phyloP scores from a whole-genome alignment of 2,113 vertebrate genomes.

The Mellivora capensis region DNA sequence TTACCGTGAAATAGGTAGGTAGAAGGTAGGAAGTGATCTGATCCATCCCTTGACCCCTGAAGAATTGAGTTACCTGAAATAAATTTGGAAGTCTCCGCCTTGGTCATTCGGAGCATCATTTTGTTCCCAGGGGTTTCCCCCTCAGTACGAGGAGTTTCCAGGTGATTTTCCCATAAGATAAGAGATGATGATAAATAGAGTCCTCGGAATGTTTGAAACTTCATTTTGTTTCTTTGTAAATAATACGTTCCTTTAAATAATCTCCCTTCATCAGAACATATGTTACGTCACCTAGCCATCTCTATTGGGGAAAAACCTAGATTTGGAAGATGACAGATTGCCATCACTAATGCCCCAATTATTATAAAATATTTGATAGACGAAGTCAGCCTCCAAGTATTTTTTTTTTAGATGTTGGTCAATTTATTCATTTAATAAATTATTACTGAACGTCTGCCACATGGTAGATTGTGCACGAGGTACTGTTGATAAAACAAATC shows the following conservation, averaged over 20 bases:
- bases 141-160: not conserved
- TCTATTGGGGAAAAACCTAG: not conserved
- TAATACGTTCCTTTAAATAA: slow-evolving; percentile 43
- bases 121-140: not conserved
- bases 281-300: not conserved
- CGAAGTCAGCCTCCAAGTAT: not conserved
- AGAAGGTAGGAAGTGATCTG: not conserved
- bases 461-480: not conserved
- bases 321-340: slow-evolving; percentile 2
- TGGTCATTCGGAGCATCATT: not conserved
- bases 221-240: slow-evolving; percentile 22
- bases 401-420: slow-evolving; percentile 50
- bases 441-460: slow-evolving; percentile 49
- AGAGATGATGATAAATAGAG: slow-evolving; percentile 21
- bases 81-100: not conserved
- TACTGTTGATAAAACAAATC: slow-evolving; percentile 29
- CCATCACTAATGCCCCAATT: not conserved
- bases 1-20: not conserved
- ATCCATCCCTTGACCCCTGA: not conserved
- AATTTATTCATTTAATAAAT: slow-evolving; percentile 58
- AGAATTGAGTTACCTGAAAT: not conserved
- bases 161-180: slow-evolving; percentile 29
- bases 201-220: not conserved
- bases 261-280: not conserved
- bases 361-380: not conserved